phyloP scores from a whole-genome alignment of 2,113 vertebrate genomes.

The Diglossa brunneiventris region DNA sequence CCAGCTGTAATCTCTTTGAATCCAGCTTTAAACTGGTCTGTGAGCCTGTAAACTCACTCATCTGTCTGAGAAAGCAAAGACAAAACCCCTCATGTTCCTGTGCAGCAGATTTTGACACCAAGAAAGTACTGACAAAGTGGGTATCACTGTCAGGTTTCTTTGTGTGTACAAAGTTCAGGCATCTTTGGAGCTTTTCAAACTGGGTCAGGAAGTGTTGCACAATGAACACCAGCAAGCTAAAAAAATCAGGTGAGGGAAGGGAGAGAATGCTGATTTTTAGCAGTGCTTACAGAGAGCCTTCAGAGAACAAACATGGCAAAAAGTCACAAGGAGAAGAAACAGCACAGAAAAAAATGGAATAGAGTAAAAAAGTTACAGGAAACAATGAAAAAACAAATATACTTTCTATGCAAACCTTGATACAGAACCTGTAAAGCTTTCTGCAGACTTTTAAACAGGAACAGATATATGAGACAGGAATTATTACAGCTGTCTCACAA shows the following conservation, averaged over 20 bases:
- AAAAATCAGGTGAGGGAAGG: neutral
- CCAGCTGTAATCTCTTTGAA: neutral
- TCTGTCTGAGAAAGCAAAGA: neutral
- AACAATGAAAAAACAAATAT: neutral
- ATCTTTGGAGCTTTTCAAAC: neutral
- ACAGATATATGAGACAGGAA: neutral
- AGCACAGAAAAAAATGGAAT: neutral
- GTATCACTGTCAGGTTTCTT: neutral
- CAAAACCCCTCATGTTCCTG: neutral
- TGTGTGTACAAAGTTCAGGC: neutral
- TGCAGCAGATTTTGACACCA: neutral
- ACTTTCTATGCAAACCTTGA: neutral
- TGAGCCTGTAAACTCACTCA: neutral
- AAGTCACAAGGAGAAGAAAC: neutral
- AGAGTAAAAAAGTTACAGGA: neutral
- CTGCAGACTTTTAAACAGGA: neutral
- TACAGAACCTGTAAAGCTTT: neutral
- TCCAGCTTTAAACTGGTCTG: neutral
- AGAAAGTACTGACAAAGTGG: neutral
- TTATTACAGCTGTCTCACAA: neutral
- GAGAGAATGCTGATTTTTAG: neutral
- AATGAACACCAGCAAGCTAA: neutral
- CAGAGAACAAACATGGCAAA: neutral
- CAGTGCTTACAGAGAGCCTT: neutral
- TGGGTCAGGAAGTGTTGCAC: neutral